Percentiles rank a stretch among this genome's conserved stretches.
Conservation (phyloP, 2,113 vertebrate species). For the Xenotilapia caudafasciata region DNA sequence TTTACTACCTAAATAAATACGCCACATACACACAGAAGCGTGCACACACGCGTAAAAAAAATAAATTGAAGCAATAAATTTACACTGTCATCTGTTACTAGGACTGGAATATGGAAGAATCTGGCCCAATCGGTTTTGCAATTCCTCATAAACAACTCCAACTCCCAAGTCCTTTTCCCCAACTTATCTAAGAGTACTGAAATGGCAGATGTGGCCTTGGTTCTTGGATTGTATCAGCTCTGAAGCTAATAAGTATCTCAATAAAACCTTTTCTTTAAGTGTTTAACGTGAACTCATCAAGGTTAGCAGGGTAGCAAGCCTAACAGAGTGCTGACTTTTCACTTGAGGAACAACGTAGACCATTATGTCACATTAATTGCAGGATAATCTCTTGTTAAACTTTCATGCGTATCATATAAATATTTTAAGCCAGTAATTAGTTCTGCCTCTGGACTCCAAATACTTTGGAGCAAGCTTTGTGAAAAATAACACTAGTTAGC, state of each 20-base stretch:
- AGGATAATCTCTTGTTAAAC: not conserved
- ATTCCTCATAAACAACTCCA: not conserved
- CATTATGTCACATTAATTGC: not conserved
- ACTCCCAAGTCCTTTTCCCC: not conserved
- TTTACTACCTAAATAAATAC: slow-evolving; percentile 61
- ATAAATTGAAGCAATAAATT: slow-evolving; percentile 43
- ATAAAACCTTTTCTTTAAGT: not conserved
- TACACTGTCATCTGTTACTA: slow-evolving; percentile 4
- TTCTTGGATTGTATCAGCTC: not conserved
- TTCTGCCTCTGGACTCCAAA: not conserved
- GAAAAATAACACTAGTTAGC: not conserved
- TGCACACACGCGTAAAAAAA: not conserved
- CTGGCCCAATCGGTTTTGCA: not conserved
- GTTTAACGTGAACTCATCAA: not conserved
- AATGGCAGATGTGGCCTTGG: not conserved
- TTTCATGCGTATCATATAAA: not conserved
- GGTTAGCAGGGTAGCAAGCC: not conserved
- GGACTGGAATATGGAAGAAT: not conserved
- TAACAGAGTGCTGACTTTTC: not conserved
- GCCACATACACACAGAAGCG: not conserved
- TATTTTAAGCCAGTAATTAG: not conserved
- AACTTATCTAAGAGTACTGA: not conserved
- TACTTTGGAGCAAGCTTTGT: not conserved
- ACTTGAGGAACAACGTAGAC: not conserved
- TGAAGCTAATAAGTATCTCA: not conserved